Conservation (phyloP, 2,888 invertebrate genomes). For the Myathropa florea region DNA sequence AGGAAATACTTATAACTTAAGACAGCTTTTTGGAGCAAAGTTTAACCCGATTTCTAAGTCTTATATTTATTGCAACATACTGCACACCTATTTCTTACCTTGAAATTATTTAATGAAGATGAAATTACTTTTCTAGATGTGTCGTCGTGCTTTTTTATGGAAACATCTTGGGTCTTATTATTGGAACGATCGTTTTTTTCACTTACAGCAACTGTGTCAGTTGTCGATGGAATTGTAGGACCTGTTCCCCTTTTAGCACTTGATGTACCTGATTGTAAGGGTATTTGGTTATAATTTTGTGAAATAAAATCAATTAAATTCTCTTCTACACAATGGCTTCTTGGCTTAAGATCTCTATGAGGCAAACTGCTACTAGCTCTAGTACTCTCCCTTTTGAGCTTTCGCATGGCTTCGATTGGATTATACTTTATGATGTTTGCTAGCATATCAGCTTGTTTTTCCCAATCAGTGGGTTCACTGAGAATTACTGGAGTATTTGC, state of each 20-base stretch:
- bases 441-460: constrained; percentile 77
- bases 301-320: constrained; percentile 31
- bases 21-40: background rate
- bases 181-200: background rate
- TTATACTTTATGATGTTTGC: constrained; percentile 76
- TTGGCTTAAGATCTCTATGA: constrained; percentile 18
- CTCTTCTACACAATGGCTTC: constrained; percentile 25
- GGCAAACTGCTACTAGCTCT: constrained; percentile 3
- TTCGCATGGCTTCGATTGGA: constrained; percentile 75
- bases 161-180: background rate
- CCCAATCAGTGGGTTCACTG: constrained; percentile 77
- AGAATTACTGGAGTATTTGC: constrained; percentile 26
- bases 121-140: constrained; percentile 5
- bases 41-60: background rate
- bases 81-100: constrained; percentile 75
- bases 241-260: constrained; percentile 49
- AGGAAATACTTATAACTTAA: background rate
- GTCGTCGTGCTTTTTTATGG: constrained; percentile 7
- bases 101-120: constrained; percentile 66
- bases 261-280: background rate
- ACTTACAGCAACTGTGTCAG: background rate
- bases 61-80: constrained; percentile 76
- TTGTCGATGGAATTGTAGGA: background rate
- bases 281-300: constrained; percentile 8
- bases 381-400: constrained; percentile 17